phyloP scores from a whole-genome alignment of 2,797 vertebrate species.

The Garrulus glandarius region DNA sequence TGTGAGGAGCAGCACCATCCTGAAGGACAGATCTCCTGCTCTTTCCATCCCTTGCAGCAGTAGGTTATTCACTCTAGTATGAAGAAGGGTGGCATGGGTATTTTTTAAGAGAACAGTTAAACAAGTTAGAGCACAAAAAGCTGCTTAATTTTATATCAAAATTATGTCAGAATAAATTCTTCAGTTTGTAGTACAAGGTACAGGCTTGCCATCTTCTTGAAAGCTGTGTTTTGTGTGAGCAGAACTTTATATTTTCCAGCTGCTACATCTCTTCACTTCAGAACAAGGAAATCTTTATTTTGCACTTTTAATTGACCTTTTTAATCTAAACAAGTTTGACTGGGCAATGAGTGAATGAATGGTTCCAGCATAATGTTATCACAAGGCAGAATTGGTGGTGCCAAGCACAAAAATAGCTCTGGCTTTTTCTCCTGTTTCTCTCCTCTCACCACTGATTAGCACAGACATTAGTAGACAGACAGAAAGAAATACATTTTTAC shows the following conservation, averaged over 20 bases:
- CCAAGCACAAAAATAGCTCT: slow-evolving; percentile 46
- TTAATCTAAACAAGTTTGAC: not conserved
- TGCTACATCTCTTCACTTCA: not conserved
- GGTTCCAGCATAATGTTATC: slow-evolving; percentile 14
- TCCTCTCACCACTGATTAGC: not conserved
- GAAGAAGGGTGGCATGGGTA: not conserved
- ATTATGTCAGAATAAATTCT: not conserved
- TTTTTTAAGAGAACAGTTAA: not conserved
- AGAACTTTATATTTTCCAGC: not conserved
- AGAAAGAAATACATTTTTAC: slow-evolving; percentile 11
- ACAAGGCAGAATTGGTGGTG: slow-evolving; percentile 11
- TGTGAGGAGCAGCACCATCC: not conserved
- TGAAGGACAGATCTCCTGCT: not conserved
- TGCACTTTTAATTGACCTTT: slow-evolving; percentile 33
- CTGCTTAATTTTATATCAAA: not conserved
- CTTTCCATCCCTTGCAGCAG: not conserved
- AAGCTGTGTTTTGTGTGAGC: not conserved
- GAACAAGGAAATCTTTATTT: slow-evolving; percentile 7
- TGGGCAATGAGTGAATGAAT: slow-evolving; percentile 30
- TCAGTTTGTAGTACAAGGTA: not conserved
- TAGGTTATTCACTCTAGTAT: not conserved
- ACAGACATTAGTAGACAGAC: not conserved
- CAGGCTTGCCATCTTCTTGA: not conserved
- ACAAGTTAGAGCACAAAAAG: not conserved
- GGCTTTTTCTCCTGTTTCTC: not conserved